Evolutionary conservation across 2,888 invertebrate species (phyloP), one percentile per base, ranked within the genome.

Genomic region (Myopa testacea): DNA sequence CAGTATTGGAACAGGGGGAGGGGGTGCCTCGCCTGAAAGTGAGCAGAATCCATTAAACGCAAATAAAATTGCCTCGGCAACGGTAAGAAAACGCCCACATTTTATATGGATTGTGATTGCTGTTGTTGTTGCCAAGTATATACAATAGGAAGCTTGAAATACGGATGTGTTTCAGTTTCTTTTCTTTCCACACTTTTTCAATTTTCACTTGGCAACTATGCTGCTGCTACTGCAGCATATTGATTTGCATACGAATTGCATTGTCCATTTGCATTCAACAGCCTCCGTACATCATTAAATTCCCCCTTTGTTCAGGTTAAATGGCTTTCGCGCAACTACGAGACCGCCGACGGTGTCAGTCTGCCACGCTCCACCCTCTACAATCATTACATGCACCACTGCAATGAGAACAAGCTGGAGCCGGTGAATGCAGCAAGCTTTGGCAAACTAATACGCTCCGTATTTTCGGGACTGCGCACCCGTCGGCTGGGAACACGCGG

Each of bases 381-480:
- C 91, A 95, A 96, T 86, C 99, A 99, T 90, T 99, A 99, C 90
- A 92, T 98, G 85, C 94, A 97, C 37, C 99, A 99, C 90, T 99
- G 99, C 90, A 92, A 93, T 65, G 93, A 95, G 86, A 94, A 97
- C 88, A 97, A 97, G 88, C 91, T 99, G 82, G 99, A 99, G 89
- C 98, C 99, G 0, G 98, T 99, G 81, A 99, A 99, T 91, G 98
- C 99, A 60, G 99, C 99, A 10, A 98, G 98, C 55, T 99, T 99
- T 91, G 99, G 99, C 80, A 99, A 99, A 90, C 92, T 99, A 63
- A 99, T 99, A 86, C 94, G 99, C 79, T 98, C 98, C 4, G 99
- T 99, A 80, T 99, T 99, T 91, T 92, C 98, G 83, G 99, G 99
- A 26, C 92, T 99, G 84, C 92, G 98, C 81, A 99, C 99, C 19